These are phyloP conservation scores for Lissocephala sabroskyi DNA, from an alignment of 2,888 invertebrate genomes.

Conservation along the genomic window DNA sequence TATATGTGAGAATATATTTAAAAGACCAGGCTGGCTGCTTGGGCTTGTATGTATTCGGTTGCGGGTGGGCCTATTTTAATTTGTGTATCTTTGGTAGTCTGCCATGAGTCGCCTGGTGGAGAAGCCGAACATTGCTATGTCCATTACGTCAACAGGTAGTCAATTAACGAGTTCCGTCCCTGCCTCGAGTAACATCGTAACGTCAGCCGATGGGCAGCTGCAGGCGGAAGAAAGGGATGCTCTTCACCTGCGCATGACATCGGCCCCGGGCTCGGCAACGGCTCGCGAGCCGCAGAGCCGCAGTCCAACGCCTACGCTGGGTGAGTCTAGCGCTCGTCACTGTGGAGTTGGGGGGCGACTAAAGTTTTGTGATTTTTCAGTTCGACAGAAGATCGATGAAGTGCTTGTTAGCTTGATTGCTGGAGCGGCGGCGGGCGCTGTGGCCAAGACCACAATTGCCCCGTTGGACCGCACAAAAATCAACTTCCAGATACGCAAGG, in stretches of 20 bases:
- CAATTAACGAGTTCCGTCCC: slow-evolving; percentile 43
- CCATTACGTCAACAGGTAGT: slow-evolving; percentile 65
- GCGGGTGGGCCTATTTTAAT: too few species aligned
- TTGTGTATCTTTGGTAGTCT: slow-evolving; percentile 45
- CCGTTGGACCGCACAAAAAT: slow-evolving; percentile 98
- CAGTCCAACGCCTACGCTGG: too few species aligned
- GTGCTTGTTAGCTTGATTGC: slow-evolving; percentile 88
- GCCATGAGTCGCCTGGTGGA: slow-evolving; percentile 72
- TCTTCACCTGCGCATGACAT: slow-evolving; percentile 6
- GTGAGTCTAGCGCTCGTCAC: too few species aligned
- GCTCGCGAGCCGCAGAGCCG: slow-evolving; percentile 6
- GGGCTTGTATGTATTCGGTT: too few species aligned
- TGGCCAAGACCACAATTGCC: slow-evolving; percentile 97
- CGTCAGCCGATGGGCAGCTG: slow-evolving; percentile 14
- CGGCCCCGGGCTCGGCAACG: too few species aligned
- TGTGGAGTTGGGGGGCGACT: too few species aligned
- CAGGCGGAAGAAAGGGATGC: slow-evolving; percentile 36
- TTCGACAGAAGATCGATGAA: slow-evolving; percentile 75
- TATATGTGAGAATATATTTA: too few species aligned
- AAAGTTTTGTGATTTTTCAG: slow-evolving; percentile 23
- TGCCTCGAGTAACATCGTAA: slow-evolving; percentile 13
- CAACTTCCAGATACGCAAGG: slow-evolving; percentile 91
- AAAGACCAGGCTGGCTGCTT: too few species aligned
- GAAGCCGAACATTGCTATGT: slow-evolving; percentile 70
- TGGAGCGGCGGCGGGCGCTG: slow-evolving; percentile 94